Percentiles rank a stretch among this genome's conserved stretches.
Evolutionary conservation across 2,888 invertebrate species (phyloP).

Genomic region (Leptodirus hochenwartii): DNA sequence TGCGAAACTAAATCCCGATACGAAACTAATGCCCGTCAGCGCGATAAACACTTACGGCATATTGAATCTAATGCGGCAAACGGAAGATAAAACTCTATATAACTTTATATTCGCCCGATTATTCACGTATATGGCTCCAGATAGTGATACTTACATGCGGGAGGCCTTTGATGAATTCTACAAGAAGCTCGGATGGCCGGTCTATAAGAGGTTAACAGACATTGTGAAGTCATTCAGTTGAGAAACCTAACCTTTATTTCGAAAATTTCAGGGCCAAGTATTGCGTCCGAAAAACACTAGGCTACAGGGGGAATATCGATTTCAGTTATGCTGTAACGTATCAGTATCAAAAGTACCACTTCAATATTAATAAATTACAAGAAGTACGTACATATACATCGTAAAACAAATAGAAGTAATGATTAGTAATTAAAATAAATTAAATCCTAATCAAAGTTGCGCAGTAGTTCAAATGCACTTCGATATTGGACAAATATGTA

Average conservation of each 20-base stretch:
- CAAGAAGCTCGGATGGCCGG: conserved; percentile 13
- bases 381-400: conserved; percentile 17
- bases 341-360: conserved; percentile 21
- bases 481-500: not conserved
- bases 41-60: conserved; percentile 16
- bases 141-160: conserved; percentile 21
- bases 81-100: conserved; percentile 18
- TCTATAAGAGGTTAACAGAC: conserved; percentile 19
- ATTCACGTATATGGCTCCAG: conserved; percentile 22
- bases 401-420: conserved; percentile 6
- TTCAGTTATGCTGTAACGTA: conserved; percentile 24
- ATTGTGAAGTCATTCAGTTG: too few species aligned
- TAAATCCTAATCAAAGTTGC: not conserved
- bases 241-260: too few species aligned
- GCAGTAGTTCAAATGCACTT: conserved; percentile 1
- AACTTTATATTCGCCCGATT: conserved; percentile 23
- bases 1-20: conserved; percentile 17
- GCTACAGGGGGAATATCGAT: conserved; percentile 17
- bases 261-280: conserved; percentile 24
- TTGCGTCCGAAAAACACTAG: conserved; percentile 23
- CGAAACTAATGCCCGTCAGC: conserved; percentile 15
- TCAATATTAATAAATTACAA: conserved; percentile 19
- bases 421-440: conserved; percentile 3
- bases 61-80: conserved; percentile 20
- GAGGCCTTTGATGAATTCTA: conserved; percentile 20